Conservation (phyloP, 2,888 invertebrate species). For the Fragum sueziense region DNA sequence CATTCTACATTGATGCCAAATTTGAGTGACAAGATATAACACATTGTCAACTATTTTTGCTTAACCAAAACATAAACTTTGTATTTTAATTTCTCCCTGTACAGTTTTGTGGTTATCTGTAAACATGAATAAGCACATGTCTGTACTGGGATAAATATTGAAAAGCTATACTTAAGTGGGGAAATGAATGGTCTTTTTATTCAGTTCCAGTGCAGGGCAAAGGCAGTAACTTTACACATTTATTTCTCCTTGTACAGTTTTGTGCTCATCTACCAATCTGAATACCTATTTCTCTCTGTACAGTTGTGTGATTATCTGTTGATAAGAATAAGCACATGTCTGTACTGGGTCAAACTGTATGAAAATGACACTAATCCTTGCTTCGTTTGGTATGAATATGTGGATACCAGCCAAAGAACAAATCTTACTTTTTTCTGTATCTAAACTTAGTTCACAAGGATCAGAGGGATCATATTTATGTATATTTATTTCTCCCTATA, state of each 20-base stretch:
- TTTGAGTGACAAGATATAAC: too few relatives aligned
- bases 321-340: constrained; percentile 31
- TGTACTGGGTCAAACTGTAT: constrained; percentile 24
- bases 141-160: constrained; percentile 29
- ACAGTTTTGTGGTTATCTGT: constrained; percentile 28
- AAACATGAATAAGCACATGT: constrained; percentile 29
- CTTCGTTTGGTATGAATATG: constrained; percentile 33
- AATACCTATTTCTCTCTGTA: constrained; percentile 5
- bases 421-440: too few relatives aligned
- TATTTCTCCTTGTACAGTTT: constrained; percentile 11
- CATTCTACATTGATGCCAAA: too few relatives aligned
- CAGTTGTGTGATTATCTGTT: constrained; percentile 8
- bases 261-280: not conserved
- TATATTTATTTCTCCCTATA: not conserved
- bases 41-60: too few relatives aligned
- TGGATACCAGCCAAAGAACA: too few relatives aligned
- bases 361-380: not conserved
- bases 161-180: too few relatives aligned
- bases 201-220: too few relatives aligned
- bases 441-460: too few relatives aligned
- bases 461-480: too few relatives aligned
- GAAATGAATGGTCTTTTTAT: too few relatives aligned
- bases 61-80: too few relatives aligned
- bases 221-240: too few relatives aligned
- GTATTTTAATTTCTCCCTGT: constrained; percentile 2